phyloP scores from a whole-genome alignment of 2,113 vertebrate species.

The Gavialis gangeticus region DNA sequence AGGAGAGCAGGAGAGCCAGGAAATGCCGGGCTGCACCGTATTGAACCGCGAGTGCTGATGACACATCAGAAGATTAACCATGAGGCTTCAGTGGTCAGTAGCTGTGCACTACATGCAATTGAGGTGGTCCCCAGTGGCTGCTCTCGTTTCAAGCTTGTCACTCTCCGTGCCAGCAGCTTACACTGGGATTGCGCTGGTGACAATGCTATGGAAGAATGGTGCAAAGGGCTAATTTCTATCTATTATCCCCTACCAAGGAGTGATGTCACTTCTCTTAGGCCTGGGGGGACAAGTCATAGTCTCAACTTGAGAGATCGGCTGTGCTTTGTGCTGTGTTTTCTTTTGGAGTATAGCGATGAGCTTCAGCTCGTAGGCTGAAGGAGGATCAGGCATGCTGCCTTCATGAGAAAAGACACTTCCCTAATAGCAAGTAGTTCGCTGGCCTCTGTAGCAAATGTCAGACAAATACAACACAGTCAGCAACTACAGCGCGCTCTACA shows the following conservation, averaged over 20 bases:
- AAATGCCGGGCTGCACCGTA: accelerated
- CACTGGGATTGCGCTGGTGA: not conserved
- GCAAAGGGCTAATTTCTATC: not conserved
- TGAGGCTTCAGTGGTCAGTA: too few species aligned
- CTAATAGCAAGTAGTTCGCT: accelerated
- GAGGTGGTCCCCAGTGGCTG: accelerated
- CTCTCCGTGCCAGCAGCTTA: not conserved
- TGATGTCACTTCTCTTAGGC: not conserved
- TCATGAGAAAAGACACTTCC: accelerated
- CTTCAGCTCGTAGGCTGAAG: not conserved
- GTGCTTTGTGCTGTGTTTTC: not conserved
- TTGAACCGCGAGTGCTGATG: not conserved
- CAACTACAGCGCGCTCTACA: not conserved
- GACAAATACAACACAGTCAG: accelerated
- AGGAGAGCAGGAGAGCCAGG: not conserved
- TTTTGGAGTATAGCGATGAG: not conserved
- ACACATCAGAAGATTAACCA: not conserved
- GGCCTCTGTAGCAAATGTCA: accelerated
- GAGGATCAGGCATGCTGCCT: accelerated
- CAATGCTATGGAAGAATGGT: accelerated
- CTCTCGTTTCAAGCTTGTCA: not conserved
- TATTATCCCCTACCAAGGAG: not conserved
- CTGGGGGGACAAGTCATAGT: not conserved
- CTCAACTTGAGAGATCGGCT: not conserved
- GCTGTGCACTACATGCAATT: not conserved